Percentiles rank a stretch among this genome's conserved stretches.
Evolutionary conservation across 2,113 vertebrate genomes (phyloP).

Genomic region (Pollimyrus isidori): DNA sequence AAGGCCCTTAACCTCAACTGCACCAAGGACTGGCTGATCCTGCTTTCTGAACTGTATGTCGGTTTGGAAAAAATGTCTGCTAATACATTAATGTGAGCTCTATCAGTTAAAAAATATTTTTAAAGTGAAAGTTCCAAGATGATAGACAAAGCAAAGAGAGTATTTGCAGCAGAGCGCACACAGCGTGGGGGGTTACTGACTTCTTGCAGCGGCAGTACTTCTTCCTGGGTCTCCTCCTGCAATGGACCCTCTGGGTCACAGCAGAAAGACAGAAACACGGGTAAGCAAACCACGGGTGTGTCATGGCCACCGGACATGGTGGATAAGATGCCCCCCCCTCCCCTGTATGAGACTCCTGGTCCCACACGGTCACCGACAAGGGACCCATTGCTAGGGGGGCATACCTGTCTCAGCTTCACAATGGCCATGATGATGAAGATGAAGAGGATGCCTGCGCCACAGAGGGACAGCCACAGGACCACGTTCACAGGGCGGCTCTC

Average conservation of each 20-base stretch:
- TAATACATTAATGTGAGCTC: not conserved
- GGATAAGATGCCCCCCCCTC: not conserved
- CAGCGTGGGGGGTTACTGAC: conserved; percentile 38
- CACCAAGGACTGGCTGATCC: not conserved
- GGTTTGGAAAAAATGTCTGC: not conserved
- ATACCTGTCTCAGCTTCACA: conserved; percentile 48
- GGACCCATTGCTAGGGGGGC: not conserved
- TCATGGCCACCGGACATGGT: not conserved
- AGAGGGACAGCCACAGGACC: conserved; percentile 49
- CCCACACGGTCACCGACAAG: not conserved
- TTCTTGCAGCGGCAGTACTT: conserved; percentile 54
- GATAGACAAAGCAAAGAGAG: not conserved
- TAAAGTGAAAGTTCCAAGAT: not conserved
- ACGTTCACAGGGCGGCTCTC: conserved; percentile 33
- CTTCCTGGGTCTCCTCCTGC: conserved; percentile 30
- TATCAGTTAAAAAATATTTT: not conserved
- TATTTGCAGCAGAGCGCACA: not conserved
- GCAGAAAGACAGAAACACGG: not conserved
- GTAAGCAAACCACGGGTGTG: not conserved
- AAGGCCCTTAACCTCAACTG: not conserved
- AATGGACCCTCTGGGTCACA: conserved; percentile 29
- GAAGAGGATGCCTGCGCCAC: conserved; percentile 35
- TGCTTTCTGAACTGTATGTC: not conserved
- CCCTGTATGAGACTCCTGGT: not conserved
- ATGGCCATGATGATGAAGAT: conserved; percentile 44